Evolutionary conservation across 2,113 vertebrate species (phyloP).

Genomic region (Gyps fulvus): DNA sequence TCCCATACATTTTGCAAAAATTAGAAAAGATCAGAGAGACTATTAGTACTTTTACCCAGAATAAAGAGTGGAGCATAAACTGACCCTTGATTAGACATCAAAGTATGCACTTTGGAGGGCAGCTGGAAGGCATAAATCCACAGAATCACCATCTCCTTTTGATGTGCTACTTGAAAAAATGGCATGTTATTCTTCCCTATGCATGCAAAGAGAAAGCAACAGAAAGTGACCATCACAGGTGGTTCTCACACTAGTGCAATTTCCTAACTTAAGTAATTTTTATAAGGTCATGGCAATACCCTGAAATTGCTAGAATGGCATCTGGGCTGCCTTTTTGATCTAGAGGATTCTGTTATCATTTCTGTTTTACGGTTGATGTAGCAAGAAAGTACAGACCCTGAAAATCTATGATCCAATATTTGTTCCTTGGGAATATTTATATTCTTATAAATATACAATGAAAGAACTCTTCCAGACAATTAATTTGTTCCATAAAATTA

Average conservation of each 20-base stretch:
- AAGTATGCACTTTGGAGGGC: neutral
- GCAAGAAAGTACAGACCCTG: neutral
- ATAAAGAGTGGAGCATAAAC: neutral
- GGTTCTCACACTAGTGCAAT: neutral
- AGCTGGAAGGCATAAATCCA: neutral
- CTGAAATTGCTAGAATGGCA: neutral
- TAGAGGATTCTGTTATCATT: neutral
- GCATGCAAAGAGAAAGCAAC: neutral
- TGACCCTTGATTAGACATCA: conserved; percentile 27
- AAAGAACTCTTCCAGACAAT: neutral
- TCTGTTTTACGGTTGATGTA: neutral
- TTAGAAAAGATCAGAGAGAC: neutral
- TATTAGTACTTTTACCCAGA: neutral
- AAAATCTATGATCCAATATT: neutral
- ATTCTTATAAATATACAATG: neutral
- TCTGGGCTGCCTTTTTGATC: neutral
- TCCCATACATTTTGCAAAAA: conserved; percentile 4
- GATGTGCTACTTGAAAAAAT: conserved; percentile 7
- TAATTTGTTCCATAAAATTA: neutral
- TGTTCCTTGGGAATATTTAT: neutral
- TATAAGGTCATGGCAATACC: neutral
- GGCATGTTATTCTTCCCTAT: neutral
- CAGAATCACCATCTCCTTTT: neutral
- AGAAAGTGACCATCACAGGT: neutral
- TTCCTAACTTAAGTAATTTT: neutral